Base-by-base conservation (phyloP, 2,797 vertebrate genomes). In the Luscinia luscinia region DNA sequence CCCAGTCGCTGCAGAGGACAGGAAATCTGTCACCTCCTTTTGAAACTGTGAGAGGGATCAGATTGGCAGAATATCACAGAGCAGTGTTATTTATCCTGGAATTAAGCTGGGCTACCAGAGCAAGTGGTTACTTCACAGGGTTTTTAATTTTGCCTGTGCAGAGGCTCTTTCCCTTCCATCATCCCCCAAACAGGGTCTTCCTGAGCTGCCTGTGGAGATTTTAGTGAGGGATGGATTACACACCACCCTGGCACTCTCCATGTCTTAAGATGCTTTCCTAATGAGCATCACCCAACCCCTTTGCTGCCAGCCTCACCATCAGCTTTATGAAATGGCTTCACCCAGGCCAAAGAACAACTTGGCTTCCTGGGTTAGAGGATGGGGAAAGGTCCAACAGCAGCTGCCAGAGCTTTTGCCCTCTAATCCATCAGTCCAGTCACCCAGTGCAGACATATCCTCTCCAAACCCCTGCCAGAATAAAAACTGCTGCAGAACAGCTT, bases 1-100 rank as follows among this genome's bases (percentile, higher is more conserved):
- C 68, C 15, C 14, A 11, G 58, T 18, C 2, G 1, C 73, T 84
- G 77, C 86, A 69, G 86, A 87, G 49, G 70, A 81, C 90, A 95
- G 94, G 95, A 96, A 95, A 95, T 94, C 18, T 94, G 92, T 94
- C 88, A 95, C 78, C 95, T 96, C 92, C 93, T 87, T 86, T 84
- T 67, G 58, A 76, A 95, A 87, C 59, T 21, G 34, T 36, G 90
- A 87, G 80, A 86, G 86, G 2, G 3, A 91, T 92, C 92, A 94
- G 92, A 94, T 95, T 91, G 94, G 95, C 92, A 96, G 93, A 75
- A 45, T 78, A 95, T 87, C 93, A 92, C 87, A 96, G 93, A 78
- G 34, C 16, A 1, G n/a, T 3, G 3, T 85, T 92, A 94, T 95
- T 96, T 92, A 86, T 76, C 46, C 91, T 90, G 92, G 92, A 87